These are phyloP conservation scores for Drosophila pullipes DNA, from an alignment of 2,888 invertebrate genomes.

Conservation along the genomic window DNA sequence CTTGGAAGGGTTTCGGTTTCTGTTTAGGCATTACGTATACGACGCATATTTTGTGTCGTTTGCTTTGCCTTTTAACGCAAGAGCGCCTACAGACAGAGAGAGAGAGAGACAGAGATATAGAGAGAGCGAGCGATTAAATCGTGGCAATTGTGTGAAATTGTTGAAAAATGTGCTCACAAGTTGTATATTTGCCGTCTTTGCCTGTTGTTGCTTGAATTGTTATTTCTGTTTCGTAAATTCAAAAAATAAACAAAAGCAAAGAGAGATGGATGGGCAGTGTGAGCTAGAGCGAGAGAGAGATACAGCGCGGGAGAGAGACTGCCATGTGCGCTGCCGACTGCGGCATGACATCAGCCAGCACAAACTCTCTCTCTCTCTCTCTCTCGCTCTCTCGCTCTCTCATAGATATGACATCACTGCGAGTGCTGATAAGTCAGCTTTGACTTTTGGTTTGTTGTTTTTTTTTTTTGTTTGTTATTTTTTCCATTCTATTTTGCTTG, in stretches of 20 bases:
- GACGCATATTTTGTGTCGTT: conserved; percentile 34
- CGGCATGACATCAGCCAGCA: conserved; percentile 67
- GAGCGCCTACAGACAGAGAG: neutral
- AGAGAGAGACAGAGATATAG: neutral
- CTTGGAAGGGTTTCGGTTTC: conserved; percentile 45
- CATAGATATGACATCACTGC: conserved; percentile 67
- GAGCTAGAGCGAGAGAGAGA: conserved; percentile 5
- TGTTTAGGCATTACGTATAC: conserved; percentile 34
- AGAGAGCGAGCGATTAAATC: neutral
- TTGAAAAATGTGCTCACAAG: conserved; percentile 21
- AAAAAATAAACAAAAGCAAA: conserved; percentile 71
- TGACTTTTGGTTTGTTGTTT: conserved; percentile 17
- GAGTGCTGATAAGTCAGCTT: conserved; percentile 48
- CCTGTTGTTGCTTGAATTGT: conserved; percentile 19
- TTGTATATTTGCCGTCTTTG: conserved; percentile 7
- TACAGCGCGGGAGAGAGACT: conserved; percentile 13
- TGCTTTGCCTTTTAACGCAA: conserved; percentile 28
- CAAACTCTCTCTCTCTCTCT: neutral
- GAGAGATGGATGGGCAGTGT: conserved; percentile 11
- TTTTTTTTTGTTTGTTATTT: neutral
- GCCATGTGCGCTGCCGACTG: conserved; percentile 54
- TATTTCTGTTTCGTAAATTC: conserved; percentile 52
- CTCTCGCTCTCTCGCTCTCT: conserved; percentile 9
- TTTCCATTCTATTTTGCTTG: neutral
- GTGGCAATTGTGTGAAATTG: conserved; percentile 10